Percentiles rank a stretch among this genome's conserved stretches.
Evolutionary conservation across 1,140 invertebrate genomes (phyloP).

Genomic region (Halyomorpha halys): DNA sequence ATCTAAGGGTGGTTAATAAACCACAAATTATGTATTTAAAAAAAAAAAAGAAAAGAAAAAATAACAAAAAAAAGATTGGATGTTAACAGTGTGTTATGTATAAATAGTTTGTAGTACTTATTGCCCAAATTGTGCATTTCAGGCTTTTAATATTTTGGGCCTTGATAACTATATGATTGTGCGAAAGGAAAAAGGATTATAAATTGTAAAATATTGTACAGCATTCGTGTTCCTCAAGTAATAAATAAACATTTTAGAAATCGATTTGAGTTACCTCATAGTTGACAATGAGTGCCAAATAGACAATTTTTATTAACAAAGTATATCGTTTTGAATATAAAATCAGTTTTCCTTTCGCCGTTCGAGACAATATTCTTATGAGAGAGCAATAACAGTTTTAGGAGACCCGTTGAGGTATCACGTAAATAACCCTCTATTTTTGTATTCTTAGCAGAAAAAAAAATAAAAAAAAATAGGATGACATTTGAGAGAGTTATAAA

Average conservation of each 20-base stretch:
- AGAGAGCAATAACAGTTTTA: conserved; percentile 35
- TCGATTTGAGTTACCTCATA: conserved; percentile 16
- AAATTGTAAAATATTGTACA: conserved; percentile 19
- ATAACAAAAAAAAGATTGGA: not conserved
- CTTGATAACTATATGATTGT: conserved; percentile 14
- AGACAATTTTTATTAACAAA: conserved; percentile 6
- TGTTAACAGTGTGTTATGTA: conserved; percentile 17
- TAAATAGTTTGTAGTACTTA: conserved; percentile 10
- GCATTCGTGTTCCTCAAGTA: conserved; percentile 12
- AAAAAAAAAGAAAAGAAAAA: no score
- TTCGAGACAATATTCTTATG: conserved; percentile 34
- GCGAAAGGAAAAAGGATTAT: conserved; percentile 22
- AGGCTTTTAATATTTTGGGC: conserved; percentile 20
- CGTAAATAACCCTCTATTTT: conserved; percentile 40
- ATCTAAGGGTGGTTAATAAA: conserved; percentile 7
- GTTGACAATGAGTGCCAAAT: conserved; percentile 4
- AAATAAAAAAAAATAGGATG: conserved; percentile 27
- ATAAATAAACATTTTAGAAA: not conserved
- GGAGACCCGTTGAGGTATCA: conserved; percentile 35
- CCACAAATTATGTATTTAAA: conserved; percentile 6
- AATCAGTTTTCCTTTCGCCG: conserved; percentile 28
- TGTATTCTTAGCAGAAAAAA: conserved; percentile 36
- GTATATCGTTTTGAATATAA: not conserved
- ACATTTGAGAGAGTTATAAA: conserved; percentile 26
- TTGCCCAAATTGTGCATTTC: conserved; percentile 22